Conservation (phyloP, 2,797 vertebrate genomes). For the Sebastes cheni region DNA sequence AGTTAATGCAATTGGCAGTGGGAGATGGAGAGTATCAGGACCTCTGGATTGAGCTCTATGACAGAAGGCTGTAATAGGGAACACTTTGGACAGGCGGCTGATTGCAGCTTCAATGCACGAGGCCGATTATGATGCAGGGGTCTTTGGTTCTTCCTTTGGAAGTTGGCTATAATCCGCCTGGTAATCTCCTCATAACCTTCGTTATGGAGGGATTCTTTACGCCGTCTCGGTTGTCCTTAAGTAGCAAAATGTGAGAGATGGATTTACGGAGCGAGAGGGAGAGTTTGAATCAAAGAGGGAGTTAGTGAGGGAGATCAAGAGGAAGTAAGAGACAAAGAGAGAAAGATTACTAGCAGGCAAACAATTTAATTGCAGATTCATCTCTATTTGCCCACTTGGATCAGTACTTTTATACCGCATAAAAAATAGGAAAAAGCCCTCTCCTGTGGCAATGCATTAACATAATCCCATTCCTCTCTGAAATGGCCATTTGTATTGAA, state of each 20-base stretch:
- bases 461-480: conserved; percentile 26
- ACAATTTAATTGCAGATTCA: conserved; percentile 49
- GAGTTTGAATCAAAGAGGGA: conserved; percentile 19
- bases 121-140: conserved; percentile 52
- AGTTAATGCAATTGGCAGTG: conserved; percentile 49
- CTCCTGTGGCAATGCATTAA: conserved; percentile 29
- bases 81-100: conserved; percentile 33
- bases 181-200: conserved; percentile 61
- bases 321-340: conserved; percentile 34
- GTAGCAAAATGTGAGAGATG: conserved; percentile 34
- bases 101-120: conserved; percentile 31
- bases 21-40: conserved; percentile 43
- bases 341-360: conserved; percentile 39
- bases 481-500: neutral
- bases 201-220: conserved; percentile 22
- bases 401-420: conserved; percentile 8
- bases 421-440: conserved; percentile 2
- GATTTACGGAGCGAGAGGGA: conserved; percentile 25
- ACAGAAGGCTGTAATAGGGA: conserved; percentile 49
- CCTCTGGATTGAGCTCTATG: conserved; percentile 50
- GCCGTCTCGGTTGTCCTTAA: conserved; percentile 30
- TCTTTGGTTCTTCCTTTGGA: conserved; percentile 44
- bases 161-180: conserved; percentile 54
- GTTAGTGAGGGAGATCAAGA: conserved; percentile 23
- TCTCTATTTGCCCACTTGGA: conserved; percentile 34